These are phyloP conservation scores for Tiliqua scincoides DNA, from an alignment of 2,113 vertebrate genomes.

Conservation along the genomic window DNA sequence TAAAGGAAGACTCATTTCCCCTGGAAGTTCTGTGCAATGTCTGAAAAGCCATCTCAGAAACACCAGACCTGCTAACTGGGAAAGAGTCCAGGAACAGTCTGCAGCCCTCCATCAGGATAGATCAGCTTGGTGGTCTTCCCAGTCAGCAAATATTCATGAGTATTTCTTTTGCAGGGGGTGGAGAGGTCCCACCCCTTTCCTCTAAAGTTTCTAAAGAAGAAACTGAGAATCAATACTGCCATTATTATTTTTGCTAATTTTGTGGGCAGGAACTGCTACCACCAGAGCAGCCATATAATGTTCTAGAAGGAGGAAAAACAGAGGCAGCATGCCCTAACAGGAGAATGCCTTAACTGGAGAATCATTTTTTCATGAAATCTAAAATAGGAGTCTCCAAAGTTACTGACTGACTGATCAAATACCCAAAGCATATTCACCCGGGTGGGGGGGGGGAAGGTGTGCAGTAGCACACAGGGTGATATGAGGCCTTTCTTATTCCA, in stretches of 20 bases:
- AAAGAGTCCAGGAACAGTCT: neutral
- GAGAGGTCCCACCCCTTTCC: too few relatives aligned
- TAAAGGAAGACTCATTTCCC: neutral
- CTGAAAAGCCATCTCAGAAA: neutral
- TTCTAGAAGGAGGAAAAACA: neutral
- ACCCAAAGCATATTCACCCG: too few relatives aligned
- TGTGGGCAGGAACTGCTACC: neutral
- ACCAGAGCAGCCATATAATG: neutral
- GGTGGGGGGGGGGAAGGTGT: too few relatives aligned
- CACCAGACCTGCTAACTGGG: neutral
- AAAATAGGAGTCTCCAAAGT: too few relatives aligned
- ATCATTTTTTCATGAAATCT: neutral
- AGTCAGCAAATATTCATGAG: neutral
- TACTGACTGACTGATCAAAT: too few relatives aligned
- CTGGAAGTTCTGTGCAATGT: neutral
- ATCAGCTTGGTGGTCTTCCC: neutral
- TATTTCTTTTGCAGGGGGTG: neutral
- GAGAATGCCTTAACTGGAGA: too few relatives aligned
- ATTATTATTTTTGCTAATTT: neutral
- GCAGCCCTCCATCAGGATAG: neutral
- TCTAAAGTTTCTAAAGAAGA: too few relatives aligned
- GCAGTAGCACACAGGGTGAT: too few relatives aligned
- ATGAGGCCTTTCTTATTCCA: too few relatives aligned
- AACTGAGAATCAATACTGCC: neutral
- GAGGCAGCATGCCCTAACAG: neutral